A percentile compares a stretch with the other conserved stretches of the same genome.
Conservation (phyloP, 2,888 invertebrate genomes). For the Melanchra persicariae region DNA sequence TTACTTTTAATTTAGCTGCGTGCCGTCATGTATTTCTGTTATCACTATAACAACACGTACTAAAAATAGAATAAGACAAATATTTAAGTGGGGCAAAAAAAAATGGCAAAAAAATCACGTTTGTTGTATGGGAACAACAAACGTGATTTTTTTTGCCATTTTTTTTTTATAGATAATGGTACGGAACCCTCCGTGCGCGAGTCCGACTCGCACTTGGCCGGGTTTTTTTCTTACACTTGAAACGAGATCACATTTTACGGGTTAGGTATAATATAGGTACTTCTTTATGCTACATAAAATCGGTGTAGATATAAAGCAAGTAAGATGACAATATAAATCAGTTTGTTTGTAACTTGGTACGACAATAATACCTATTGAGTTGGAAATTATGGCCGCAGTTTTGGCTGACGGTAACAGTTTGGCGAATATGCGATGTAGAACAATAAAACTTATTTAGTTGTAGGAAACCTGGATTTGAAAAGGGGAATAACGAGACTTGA, state of each 20-base stretch:
- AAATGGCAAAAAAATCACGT: too few relatives aligned
- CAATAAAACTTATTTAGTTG: slow-evolving; percentile 29
- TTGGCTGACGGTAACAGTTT: slow-evolving; percentile 16
- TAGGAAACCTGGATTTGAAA: slow-evolving; percentile 14
- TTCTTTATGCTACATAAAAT: slow-evolving; percentile 14
- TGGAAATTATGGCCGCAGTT: slow-evolving; percentile 36
- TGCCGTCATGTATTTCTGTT: too few relatives aligned
- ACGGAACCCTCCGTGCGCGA: too few relatives aligned
- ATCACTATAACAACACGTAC: too few relatives aligned
- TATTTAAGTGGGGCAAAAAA: too few relatives aligned
- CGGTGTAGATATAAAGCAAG: slow-evolving; percentile 15
- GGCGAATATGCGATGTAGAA: slow-evolving; percentile 16
- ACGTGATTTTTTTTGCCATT: too few relatives aligned
- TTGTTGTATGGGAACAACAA: too few relatives aligned
- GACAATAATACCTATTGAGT: slow-evolving; percentile 45
- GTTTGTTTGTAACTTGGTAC: slow-evolving; percentile 32
- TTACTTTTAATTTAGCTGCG: too few relatives aligned
- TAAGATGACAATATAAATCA: slow-evolving; percentile 35
- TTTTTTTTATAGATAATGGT: too few relatives aligned
- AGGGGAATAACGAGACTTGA: not conserved
- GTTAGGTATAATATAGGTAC: too few relatives aligned
- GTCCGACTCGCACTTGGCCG: too few relatives aligned
- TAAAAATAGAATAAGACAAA: too few relatives aligned
- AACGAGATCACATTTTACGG: not conserved
- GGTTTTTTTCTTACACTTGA: not conserved